These are phyloP conservation scores for Sebastes variabilis DNA, from an alignment of 2,797 vertebrate genomes.

Conservation along the genomic window DNA sequence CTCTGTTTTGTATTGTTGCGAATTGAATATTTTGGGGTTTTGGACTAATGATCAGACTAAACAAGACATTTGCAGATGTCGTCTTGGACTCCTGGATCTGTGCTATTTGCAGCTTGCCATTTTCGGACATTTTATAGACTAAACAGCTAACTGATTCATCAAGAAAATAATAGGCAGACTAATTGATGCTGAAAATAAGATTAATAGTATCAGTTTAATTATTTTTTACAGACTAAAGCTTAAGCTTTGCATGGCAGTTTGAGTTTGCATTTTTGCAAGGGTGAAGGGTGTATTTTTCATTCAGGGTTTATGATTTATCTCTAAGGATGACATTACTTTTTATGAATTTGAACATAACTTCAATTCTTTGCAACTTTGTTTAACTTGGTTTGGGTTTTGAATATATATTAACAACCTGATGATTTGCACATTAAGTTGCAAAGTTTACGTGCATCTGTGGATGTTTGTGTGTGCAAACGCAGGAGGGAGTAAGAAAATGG, in stretches of 20 bases:
- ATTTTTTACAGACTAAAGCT: background rate
- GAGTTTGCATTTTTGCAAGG: background rate
- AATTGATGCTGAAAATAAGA: background rate
- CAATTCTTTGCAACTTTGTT: background rate
- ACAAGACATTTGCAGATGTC: background rate
- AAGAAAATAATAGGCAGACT: background rate
- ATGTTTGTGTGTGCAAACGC: constrained; percentile 2
- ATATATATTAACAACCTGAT: background rate
- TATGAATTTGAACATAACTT: background rate
- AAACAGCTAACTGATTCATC: background rate
- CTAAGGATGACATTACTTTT: no score
- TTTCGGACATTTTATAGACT: background rate
- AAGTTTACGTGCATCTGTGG: background rate
- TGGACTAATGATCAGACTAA: background rate
- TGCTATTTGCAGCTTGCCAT: background rate
- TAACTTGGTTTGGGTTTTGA: background rate
- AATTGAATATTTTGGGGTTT: background rate
- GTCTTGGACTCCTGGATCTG: background rate
- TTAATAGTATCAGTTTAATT: background rate
- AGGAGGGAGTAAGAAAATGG: background rate
- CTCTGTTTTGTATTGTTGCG: background rate
- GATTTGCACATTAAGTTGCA: background rate
- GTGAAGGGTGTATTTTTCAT: background rate
- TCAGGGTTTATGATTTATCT: background rate
- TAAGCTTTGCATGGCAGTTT: background rate